phyloP scores from a whole-genome alignment of 2,888 invertebrate genomes.

The Autographa gamma region DNA sequence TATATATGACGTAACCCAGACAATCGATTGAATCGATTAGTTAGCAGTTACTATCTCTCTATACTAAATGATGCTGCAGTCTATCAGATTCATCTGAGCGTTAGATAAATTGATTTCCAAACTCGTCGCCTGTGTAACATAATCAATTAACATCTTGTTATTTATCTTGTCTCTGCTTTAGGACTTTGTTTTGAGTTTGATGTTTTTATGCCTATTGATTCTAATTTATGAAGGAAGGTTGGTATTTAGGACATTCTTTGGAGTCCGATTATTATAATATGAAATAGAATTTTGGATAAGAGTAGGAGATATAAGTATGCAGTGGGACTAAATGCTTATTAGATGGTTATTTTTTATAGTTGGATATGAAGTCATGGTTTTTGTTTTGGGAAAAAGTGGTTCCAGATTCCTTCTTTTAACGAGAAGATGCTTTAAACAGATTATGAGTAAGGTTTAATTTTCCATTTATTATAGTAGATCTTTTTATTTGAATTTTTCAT shows the following conservation, averaged over 20 bases:
- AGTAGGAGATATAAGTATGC: too few species aligned
- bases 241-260: neutral
- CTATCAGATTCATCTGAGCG: conserved; percentile 43
- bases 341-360: too few species aligned
- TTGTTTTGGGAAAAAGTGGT: too few species aligned
- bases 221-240: neutral
- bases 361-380: too few species aligned
- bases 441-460: too few species aligned
- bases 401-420: too few species aligned
- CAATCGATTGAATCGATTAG: conserved; percentile 13
- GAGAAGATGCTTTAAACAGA: too few species aligned
- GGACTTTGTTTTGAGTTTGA: conserved; percentile 18
- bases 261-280: too few species aligned
- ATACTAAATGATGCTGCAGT: conserved; percentile 14
- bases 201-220: conserved; percentile 9
- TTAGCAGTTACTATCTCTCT: conserved; percentile 15
- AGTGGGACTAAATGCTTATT: too few species aligned
- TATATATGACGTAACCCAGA: neutral
- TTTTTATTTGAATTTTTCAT: too few species aligned
- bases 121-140: conserved; percentile 30
- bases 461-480: too few species aligned
- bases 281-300: neutral
- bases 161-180: conserved; percentile 27
- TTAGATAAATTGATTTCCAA: conserved; percentile 43
- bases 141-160: conserved; percentile 20